Base-by-base conservation (phyloP, 2,797 vertebrate species). In the Allobates femoralis region DNA sequence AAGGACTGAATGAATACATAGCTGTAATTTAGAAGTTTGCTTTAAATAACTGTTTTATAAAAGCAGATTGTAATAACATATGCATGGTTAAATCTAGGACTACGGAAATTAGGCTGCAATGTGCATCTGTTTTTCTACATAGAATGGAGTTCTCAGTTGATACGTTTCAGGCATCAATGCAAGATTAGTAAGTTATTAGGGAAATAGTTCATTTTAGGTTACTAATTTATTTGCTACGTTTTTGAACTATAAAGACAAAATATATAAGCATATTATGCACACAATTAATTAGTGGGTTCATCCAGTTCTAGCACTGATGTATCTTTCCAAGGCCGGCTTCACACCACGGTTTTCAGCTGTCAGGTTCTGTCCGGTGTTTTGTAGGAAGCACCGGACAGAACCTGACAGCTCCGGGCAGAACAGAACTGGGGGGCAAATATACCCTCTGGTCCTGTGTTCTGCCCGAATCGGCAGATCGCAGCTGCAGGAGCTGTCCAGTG, bases 51-150 rank as follows among this genome's bases (percentile, higher is more conserved):
- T 56, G 41, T 84, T 87, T 87, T 78, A 64, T 79, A 80, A 84
- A 87, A 87, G 86, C 86, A 87, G 86, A 87, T 87, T 87, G 86
- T 79, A 87, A 87, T 79, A 84, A 87, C 76, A 84, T 87, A 87
- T 84, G 86, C 86, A 84, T 84, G 86, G 76, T 80, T 87, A 79
- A 84, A 84, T 84, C 76, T 62, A 71, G 75, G 56, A 87, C 74
- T 79, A 56, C 30, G n/a, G 23, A 84, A 79, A 87, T 64, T 32
- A 76, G 81, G 81, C 75, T 87, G 19, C 75, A 62, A 14, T 53
- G 66, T 80, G 67, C 86, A 87, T 69, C 75, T 87, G 86, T 87
- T 73, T 62, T 83, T 83, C 34, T 73, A 21, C 28, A 82, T 78
- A 23, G 46, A 15, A 37, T 82, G 79, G 79, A 74, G 66, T 66